Percentiles rank a stretch among this genome's conserved stretches.
phyloP scores from a whole-genome alignment of 2,888 invertebrate species.

The Caenorhabditis wallacei region DNA sequence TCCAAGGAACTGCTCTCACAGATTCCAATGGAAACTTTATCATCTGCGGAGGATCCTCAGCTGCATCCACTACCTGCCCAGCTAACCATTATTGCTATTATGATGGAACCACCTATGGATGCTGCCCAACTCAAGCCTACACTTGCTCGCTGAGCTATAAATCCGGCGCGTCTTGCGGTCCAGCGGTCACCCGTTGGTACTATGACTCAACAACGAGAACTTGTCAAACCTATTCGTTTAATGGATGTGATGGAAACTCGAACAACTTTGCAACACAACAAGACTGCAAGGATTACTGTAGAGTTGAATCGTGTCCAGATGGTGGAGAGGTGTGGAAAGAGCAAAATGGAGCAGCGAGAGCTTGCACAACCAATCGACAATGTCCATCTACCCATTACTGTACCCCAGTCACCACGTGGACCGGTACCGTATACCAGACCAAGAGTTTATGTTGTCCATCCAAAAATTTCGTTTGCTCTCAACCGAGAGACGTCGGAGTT shows the following conservation, averaged over 20 bases:
- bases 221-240: conserved; percentile 81
- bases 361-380: conserved; percentile 81
- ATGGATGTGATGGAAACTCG: conserved; percentile 83
- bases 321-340: conserved; percentile 83
- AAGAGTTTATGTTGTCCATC: conserved; percentile 82
- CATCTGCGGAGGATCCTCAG: conserved; percentile 80
- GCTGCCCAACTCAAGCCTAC: conserved; percentile 83
- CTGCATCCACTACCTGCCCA: conserved; percentile 81
- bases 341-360: conserved; percentile 80
- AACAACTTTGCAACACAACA: conserved; percentile 82
- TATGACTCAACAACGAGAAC: conserved; percentile 75
- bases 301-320: conserved; percentile 83
- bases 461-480: conserved; percentile 82
- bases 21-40: conserved; percentile 83
- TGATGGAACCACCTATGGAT: conserved; percentile 83
- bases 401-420: conserved; percentile 82
- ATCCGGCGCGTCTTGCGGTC: conserved; percentile 82
- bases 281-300: conserved; percentile 83
- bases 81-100: conserved; percentile 83
- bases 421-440: conserved; percentile 81
- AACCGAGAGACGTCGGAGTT: conserved; percentile 81
- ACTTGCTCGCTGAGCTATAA: conserved; percentile 82
- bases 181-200: conserved; percentile 83
- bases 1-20: conserved; percentile 83
- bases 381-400: conserved; percentile 83